Evolutionary conservation across 37 sponge, comb jelly and placozoan genomes (phyloP), one percentile per base, ranked within the genome.

Genomic region (Haliclona indistincta): DNA sequence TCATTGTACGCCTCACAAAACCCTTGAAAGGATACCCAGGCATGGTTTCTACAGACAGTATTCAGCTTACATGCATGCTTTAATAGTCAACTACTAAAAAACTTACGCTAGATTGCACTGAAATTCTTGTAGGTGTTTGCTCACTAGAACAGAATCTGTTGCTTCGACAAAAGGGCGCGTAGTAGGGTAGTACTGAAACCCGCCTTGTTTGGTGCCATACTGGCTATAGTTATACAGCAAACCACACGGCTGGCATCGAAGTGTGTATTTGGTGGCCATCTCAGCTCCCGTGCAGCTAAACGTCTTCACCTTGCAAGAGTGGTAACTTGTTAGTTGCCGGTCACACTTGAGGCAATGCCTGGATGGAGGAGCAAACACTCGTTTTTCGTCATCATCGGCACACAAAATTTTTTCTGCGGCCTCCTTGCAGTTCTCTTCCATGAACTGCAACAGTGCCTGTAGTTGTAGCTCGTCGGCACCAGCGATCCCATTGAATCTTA

Each of bases 11-110:
- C 11, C 42, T 55, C 78, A 54, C 62, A 40, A 52, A 79, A 79
- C 17, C 80, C 80, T 40, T 79, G 80, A 56, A 79, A 79, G 5
- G 69, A 68, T 15, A 78, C 79, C 79, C 79, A 78, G 28, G 60
- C 41, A 55, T 77, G 66, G 26, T 64, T 77, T 8, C 71, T n/a
- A n/a, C n/a, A n/a, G n/a, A n/a, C n/a, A n/a, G n/a, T n/a, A n/a
- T n/a, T n/a, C n/a, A n/a, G n/a, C n/a, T n/a, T n/a, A n/a, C n/a
- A n/a, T n/a, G n/a, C n/a, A n/a, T n/a, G n/a, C n/a, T n/a, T n/a
- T n/a, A n/a, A n/a, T n/a, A n/a, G n/a, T n/a, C n/a, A n/a, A n/a
- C n/a, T n/a, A n/a, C n/a, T n/a, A n/a, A 2, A n/a, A 7, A 22
- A 67, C 75, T 75, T 75, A 75, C 75, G 75, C 75, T 30, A 75